Evolutionary conservation across 2,113 vertebrate genomes (phyloP).

Genomic region (Hippocampus zosterae): DNA sequence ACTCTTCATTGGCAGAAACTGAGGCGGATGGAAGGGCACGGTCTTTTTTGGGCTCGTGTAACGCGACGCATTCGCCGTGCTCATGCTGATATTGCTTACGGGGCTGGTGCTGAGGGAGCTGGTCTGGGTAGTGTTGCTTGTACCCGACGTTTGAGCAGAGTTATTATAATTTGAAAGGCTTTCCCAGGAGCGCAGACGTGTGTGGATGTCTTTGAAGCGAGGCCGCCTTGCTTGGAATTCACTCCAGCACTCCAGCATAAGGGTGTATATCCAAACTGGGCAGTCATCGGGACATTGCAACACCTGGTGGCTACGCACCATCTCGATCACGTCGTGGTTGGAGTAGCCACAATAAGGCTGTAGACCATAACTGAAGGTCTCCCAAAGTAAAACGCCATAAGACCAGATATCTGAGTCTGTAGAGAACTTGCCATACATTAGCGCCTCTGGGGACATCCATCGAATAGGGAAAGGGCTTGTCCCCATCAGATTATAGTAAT

Average conservation of each 20-base stretch:
- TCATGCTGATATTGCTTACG: constrained; percentile 85
- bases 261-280: constrained; percentile 87
- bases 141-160: constrained; percentile 88
- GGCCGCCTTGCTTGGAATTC: constrained; percentile 88
- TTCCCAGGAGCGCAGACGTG: constrained; percentile 89
- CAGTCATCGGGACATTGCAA: constrained; percentile 92
- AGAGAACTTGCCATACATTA: constrained; percentile 91
- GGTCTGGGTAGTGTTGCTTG: constrained; percentile 94
- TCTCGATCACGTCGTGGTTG: constrained; percentile 96
- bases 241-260: constrained; percentile 96
- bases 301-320: constrained; percentile 86
- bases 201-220: constrained; percentile 92
- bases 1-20: constrained; percentile 89
- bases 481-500: constrained; percentile 90
- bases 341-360: constrained; percentile 96
- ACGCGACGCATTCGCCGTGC: constrained; percentile 72
- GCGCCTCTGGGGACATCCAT: constrained; percentile 96
- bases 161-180: constrained; percentile 88
- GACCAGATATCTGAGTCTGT: constrained; percentile 97
- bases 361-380: constrained; percentile 94
- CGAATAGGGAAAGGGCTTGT: constrained; percentile 85
- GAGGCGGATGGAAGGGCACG: constrained; percentile 84
- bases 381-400: constrained; percentile 92
- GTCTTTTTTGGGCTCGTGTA: constrained; percentile 88
- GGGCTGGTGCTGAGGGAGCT: constrained; percentile 97